Percentiles rank a stretch among this genome's conserved stretches.
Conservation (phyloP, 2,113 vertebrate genomes). For the Dicrurus megarhynchus region DNA sequence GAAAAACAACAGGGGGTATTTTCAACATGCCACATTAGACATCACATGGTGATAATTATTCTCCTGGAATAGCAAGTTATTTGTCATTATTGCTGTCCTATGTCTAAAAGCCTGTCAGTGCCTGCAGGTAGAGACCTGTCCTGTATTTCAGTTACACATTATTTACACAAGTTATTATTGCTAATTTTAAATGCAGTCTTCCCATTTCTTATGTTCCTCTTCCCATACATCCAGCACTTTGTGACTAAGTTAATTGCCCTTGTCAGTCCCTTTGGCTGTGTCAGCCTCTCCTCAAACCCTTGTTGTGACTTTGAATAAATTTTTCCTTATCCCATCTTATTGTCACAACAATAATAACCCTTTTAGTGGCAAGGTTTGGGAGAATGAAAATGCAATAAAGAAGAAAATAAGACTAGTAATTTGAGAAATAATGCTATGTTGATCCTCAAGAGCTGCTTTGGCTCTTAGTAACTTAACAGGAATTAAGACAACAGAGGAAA, state of each 20-base stretch:
- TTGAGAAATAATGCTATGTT: not conserved
- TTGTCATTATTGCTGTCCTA: not conserved
- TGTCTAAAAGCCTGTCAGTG: not conserved
- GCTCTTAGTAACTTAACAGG: slow-evolving; percentile 10
- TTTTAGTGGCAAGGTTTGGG: not conserved
- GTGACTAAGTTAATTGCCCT: not conserved
- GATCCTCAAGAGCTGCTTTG: slow-evolving; percentile 27
- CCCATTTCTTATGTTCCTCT: not conserved
- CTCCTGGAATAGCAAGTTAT: not conserved
- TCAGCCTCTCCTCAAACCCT: not conserved
- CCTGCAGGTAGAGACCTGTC: not conserved
- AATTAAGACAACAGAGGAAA: slow-evolving; percentile 20
- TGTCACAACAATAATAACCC: not conserved
- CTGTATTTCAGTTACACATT: not conserved
- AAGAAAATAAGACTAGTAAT: not conserved
- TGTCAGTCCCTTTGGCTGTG: not conserved
- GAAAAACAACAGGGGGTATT: not conserved
- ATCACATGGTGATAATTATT: not conserved
- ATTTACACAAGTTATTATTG: slow-evolving; percentile 13
- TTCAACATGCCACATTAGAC: not conserved
- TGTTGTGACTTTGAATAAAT: not conserved
- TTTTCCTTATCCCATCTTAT: not conserved
- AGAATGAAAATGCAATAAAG: slow-evolving; percentile 1
- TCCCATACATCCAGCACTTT: not conserved
- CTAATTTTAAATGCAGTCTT: not conserved